Conservation (phyloP, 2,888 invertebrate genomes). For the Rosalia funebris region DNA sequence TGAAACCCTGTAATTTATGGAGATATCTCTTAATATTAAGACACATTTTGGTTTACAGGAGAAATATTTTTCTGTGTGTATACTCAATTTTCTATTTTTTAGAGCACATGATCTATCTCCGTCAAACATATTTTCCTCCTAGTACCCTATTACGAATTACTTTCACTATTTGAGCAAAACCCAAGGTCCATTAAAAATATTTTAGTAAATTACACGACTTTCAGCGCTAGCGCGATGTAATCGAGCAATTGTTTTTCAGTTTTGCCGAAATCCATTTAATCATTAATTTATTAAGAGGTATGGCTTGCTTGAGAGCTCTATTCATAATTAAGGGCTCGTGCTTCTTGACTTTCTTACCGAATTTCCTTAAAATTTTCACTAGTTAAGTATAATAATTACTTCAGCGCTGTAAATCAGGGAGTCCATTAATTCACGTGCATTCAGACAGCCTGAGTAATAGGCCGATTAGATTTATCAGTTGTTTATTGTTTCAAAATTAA, state of each 20-base stretch:
- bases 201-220: constrained; percentile 15
- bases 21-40: too few relatives aligned
- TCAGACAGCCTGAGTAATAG: neutral
- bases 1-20: too few relatives aligned
- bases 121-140: neutral
- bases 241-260: constrained; percentile 15
- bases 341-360: constrained; percentile 17
- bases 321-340: constrained; percentile 17
- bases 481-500: neutral
- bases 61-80: too few relatives aligned
- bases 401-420: neutral
- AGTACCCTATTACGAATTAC: neutral
- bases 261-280: constrained; percentile 14
- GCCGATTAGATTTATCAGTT: neutral
- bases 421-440: neutral
- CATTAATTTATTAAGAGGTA: constrained; percentile 19
- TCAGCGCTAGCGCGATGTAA: constrained; percentile 8
- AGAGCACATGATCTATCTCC: too few relatives aligned
- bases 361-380: constrained; percentile 11
- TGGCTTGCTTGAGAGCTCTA: constrained; percentile 3
- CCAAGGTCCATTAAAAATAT: constrained; percentile 10
- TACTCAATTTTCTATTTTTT: too few relatives aligned
- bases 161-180: constrained; percentile 1
- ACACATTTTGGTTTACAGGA: too few relatives aligned
- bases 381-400: constrained; percentile 11